phyloP scores from a whole-genome alignment of 2,113 vertebrate genomes.

The Entosphenus tridentatus region DNA sequence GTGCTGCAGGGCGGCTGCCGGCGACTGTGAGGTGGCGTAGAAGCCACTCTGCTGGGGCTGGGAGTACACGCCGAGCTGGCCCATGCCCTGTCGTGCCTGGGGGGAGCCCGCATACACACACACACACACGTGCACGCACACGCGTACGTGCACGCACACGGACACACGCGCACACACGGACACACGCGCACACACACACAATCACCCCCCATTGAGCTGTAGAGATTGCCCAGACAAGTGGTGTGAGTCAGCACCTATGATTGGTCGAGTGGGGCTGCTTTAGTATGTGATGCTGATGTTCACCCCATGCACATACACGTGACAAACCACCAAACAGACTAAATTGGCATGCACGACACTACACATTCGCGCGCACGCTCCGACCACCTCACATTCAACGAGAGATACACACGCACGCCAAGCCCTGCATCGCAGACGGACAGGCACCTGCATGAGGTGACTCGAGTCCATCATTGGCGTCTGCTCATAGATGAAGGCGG shows the following conservation, averaged over 20 bases:
- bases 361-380: too few species aligned
- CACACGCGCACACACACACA: constrained; percentile 4
- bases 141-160: background rate
- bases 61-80: constrained; percentile 79
- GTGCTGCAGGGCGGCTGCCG: constrained; percentile 38
- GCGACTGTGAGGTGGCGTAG: constrained; percentile 79
- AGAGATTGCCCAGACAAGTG: too few species aligned
- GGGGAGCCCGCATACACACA: constrained; percentile 11
- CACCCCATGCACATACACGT: too few species aligned
- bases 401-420: too few species aligned
- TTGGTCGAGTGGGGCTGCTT: too few species aligned
- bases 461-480: constrained; percentile 79
- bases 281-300: too few species aligned
- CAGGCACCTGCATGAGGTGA: constrained; percentile 86
- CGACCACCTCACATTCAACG: too few species aligned
- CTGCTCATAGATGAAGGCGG: constrained; percentile 72
- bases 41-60: constrained; percentile 83
- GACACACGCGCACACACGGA: background rate
- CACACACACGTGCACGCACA: constrained; percentile 7
- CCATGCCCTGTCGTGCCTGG: constrained; percentile 79
- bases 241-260: too few species aligned
- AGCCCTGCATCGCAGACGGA: constrained; percentile 12
- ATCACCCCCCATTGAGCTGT: too few species aligned
- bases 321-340: too few species aligned
- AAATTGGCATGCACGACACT: too few species aligned